Evolutionary conservation across 2,797 vertebrate species (phyloP).

Genomic region (Tolypeutes matacus): DNA sequence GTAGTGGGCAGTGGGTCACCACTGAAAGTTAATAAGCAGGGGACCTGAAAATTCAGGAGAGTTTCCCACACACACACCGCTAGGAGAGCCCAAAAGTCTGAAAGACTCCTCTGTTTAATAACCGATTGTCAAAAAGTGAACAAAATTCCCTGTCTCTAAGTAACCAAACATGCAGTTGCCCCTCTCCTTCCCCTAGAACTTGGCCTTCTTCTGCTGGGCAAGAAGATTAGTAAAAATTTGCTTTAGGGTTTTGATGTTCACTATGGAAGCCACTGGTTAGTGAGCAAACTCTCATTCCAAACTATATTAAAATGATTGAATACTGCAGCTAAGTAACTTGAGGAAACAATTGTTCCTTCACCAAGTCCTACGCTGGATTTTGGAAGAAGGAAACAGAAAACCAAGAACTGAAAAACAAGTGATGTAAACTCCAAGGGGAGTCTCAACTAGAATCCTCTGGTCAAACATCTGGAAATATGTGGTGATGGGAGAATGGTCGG

Average conservation of each 20-base stretch:
- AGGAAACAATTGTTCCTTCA: neutral
- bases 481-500: constrained; percentile 77
- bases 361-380: neutral
- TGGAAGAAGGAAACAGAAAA: constrained; percentile 82
- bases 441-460: constrained; percentile 77
- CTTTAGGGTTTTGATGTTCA: neutral
- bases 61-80: neutral
- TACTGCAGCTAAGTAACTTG: neutral
- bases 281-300: neutral
- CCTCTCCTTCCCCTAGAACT: neutral
- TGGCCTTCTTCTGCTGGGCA: neutral
- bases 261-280: neutral
- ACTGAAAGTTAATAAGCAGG: neutral
- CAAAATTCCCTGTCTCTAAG: fast-evolving
- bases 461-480: constrained; percentile 84
- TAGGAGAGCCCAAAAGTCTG: neutral
- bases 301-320: neutral
- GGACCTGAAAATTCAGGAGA: neutral
- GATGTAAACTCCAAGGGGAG: constrained; percentile 87
- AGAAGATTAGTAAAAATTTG: neutral
- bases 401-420: constrained; percentile 88
- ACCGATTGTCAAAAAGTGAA: neutral
- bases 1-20: neutral
- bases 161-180: neutral
- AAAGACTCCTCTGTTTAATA: neutral